Evolutionary conservation across 1,140 invertebrate genomes (phyloP), one percentile per base, ranked within the genome.

Genomic region (Semibalanus balanoides): DNA sequence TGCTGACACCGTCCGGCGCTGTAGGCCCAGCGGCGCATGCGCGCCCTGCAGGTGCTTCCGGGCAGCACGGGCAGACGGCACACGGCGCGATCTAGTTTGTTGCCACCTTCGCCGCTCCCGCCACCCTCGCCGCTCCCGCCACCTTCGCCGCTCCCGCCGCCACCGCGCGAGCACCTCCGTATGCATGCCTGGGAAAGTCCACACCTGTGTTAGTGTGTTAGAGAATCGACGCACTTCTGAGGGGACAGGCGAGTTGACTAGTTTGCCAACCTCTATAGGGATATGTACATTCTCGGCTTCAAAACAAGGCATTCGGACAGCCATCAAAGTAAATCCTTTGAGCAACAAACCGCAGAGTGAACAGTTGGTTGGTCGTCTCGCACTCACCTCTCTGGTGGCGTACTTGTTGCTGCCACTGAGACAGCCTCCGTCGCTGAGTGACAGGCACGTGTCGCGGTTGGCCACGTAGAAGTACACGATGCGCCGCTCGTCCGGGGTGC

Each of bases 1-100:
- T 81, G 76, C 75, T 85, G 82, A 79, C 87, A 88, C 3, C 30
- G 40, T 22, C 74, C 76, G 43, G 43, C 75, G 51, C 51, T 64
- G 51, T 14, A 64, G 7, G 51, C 51, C 51, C 51, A 64, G 51
- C 51, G 51, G 11, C 51, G 51, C 51, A 64, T 14, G 11, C 51
- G 11, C 7, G 14, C 51, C 51, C 22, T 64, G 22, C 51, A 64
- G 51, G 51, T 25, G 51, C 22, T 64, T 7, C 51, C 51, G 51
- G 51, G 51, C 22, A 14, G 14, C 22, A 64, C 51, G 11, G 51
- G 51, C 11, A 64, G 51, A 14, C 51, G 51, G 51, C 51, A 64
- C 7, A 64, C 22, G 51, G 9, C 35, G n/a, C n/a, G n/a, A n/a
- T 40, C 5, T 5, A 5, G 5, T 5, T 5, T 40, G 5, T n/a